phyloP scores from a whole-genome alignment of 2,888 invertebrate genomes.

The Eilema caniola region DNA sequence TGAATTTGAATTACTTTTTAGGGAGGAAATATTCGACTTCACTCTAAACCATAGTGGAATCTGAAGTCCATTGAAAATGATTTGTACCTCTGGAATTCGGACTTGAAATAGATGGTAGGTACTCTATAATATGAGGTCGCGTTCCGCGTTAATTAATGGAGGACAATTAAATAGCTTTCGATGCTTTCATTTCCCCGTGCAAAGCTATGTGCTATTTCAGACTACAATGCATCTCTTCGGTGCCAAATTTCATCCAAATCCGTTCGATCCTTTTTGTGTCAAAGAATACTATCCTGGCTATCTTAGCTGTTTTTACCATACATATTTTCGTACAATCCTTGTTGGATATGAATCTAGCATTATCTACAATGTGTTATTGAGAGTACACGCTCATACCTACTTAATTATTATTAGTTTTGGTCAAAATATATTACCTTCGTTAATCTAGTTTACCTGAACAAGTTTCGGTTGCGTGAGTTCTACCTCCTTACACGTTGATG shows the following conservation, averaged over 20 bases:
- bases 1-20: background rate
- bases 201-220: background rate
- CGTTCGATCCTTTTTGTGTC: too few species aligned
- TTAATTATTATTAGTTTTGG: background rate
- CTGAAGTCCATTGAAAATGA: background rate
- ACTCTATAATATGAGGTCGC: too few species aligned
- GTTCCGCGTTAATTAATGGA: too few species aligned
- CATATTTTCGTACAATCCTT: too few species aligned
- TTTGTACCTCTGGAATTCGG: background rate
- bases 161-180: background rate
- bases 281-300: too few species aligned
- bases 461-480: constrained; percentile 30
- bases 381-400: background rate
- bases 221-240: background rate
- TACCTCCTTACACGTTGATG: constrained; percentile 22
- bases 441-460: constrained; percentile 1
- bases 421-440: background rate
- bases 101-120: background rate
- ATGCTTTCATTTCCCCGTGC: background rate
- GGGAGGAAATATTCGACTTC: background rate
- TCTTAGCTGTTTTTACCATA: too few species aligned
- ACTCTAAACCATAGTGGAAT: background rate
- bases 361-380: too few species aligned
- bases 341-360: too few species aligned
- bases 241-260: too few species aligned